phyloP scores from a whole-genome alignment of 2,888 invertebrate genomes.

The Hyles lineata region DNA sequence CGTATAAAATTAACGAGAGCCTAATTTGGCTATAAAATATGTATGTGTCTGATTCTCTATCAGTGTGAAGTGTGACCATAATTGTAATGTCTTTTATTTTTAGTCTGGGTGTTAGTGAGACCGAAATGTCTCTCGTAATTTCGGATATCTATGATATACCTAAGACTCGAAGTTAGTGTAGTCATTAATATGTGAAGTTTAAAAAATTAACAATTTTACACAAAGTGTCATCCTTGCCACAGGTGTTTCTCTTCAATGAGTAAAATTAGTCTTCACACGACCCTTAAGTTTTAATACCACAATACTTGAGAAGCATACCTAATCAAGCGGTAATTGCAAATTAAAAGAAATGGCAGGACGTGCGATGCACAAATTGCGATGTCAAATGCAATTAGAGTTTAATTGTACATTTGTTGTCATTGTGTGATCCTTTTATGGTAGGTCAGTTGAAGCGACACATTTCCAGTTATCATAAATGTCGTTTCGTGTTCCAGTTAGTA shows the following conservation, averaged over 20 bases:
- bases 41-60: no score
- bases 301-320: neutral
- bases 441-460: slow-evolving; percentile 17
- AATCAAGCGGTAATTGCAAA: neutral
- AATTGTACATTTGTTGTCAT: slow-evolving; percentile 10
- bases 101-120: no score
- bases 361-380: neutral
- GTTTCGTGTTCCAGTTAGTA: slow-evolving; percentile 22
- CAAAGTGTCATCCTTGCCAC: no score
- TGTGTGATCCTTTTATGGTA: slow-evolving; percentile 8
- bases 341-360: slow-evolving; percentile 17
- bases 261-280: neutral
- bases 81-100: no score
- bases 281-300: slow-evolving; percentile 1
- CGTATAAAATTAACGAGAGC: no score
- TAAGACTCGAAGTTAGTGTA: no score
- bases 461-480: slow-evolving; percentile 24
- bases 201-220: no score
- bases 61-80: no score
- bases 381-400: neutral
- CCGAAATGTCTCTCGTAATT: no score
- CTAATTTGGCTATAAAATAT: no score
- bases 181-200: no score
- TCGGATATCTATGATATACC: no score
- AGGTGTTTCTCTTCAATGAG: neutral